These are phyloP conservation scores for Acyrthosiphon pisum DNA, from an alignment of 1,140 invertebrate species.

Conservation along the genomic window DNA sequence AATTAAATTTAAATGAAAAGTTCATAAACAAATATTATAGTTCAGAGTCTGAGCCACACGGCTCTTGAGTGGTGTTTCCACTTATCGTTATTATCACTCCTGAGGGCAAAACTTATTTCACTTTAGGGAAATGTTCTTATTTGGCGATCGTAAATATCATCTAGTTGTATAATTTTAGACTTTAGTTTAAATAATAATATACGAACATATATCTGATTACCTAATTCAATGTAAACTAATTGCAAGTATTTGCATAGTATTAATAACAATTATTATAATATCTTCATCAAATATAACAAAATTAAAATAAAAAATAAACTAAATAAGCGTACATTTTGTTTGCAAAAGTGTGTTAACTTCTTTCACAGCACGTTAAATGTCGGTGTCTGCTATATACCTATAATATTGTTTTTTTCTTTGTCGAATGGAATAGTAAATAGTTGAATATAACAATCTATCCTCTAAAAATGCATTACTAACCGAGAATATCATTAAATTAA, in stretches of 20 bases:
- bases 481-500: neutral
- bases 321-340: neutral
- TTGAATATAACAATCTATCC: neutral
- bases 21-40: neutral
- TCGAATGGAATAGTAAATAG: neutral
- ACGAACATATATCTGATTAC: neutral
- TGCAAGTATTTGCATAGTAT: neutral
- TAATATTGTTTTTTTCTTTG: neutral
- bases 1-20: neutral
- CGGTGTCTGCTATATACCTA: neutral
- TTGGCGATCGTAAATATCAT: neutral
- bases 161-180: neutral
- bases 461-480: neutral
- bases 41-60: neutral
- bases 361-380: neutral
- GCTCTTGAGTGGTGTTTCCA: neutral
- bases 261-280: neutral
- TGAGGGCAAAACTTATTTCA: neutral
- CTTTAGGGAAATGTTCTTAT: neutral
- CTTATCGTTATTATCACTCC: neutral
- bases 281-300: neutral
- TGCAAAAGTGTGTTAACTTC: neutral
- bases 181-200: neutral
- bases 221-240: neutral
- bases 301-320: neutral